Percentiles rank a stretch among this genome's conserved stretches.
These are phyloP conservation scores for Dusona sp. DNA, from an alignment of 2,888 invertebrate species.

Conservation along the genomic window DNA sequence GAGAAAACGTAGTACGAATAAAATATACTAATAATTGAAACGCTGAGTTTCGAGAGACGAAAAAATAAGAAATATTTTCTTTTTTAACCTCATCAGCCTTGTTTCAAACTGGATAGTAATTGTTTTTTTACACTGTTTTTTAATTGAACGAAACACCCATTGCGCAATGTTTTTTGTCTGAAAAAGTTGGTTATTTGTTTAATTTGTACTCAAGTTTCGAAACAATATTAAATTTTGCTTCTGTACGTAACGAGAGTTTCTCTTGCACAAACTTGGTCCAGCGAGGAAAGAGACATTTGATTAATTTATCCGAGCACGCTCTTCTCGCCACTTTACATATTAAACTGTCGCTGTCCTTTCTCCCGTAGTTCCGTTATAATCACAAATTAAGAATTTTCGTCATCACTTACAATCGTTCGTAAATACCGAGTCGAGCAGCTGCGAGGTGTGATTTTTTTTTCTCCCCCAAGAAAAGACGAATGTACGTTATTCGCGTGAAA, in stretches of 20 bases:
- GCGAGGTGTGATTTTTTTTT: not conserved
- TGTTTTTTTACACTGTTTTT: not conserved
- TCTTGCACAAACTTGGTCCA: slow-evolving; percentile 34
- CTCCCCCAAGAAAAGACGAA: not conserved
- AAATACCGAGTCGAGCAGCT: not conserved
- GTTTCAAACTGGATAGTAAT: not conserved
- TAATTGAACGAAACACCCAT: not conserved
- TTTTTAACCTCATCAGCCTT: not conserved
- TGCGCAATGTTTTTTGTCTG: not conserved
- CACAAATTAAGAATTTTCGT: slow-evolving; percentile 52
- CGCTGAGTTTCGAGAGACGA: not conserved
- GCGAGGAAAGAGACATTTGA: not conserved
- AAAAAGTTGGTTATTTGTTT: not conserved
- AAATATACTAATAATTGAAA: slow-evolving; percentile 10
- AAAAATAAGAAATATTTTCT: not conserved
- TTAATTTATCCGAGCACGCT: slow-evolving; percentile 20
- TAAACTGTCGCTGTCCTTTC: slow-evolving; percentile 28
- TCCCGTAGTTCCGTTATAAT: slow-evolving; percentile 29
- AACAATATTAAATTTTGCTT: not conserved
- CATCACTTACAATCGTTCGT: slow-evolving; percentile 10
- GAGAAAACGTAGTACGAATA: not conserved
- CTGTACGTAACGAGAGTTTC: not conserved
- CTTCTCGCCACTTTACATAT: slow-evolving; percentile 47
- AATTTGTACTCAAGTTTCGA: not conserved
- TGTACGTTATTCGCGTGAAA: not conserved